phyloP scores from a whole-genome alignment of 1,140 invertebrate species.

The Hylaeus anthracinus region DNA sequence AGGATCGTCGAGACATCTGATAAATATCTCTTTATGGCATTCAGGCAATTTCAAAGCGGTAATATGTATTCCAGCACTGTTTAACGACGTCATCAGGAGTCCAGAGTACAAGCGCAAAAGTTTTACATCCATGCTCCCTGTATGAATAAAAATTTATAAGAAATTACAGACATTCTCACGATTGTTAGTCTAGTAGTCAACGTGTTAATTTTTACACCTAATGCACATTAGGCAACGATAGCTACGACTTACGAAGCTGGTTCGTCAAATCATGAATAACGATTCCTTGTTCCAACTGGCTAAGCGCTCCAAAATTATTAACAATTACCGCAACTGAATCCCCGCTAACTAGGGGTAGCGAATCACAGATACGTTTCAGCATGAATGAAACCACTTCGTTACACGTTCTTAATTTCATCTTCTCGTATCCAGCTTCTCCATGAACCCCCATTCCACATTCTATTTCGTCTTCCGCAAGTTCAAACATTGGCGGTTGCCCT shows the following conservation, averaged over 20 bases:
- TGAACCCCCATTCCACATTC: slow-evolving; percentile 93
- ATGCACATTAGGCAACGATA: too few species aligned
- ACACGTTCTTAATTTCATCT: slow-evolving; percentile 83
- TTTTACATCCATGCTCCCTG: slow-evolving; percentile 82
- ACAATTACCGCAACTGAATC: slow-evolving; percentile 86
- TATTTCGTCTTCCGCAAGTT: slow-evolving; percentile 85
- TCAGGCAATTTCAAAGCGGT: slow-evolving; percentile 84
- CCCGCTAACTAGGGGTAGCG: slow-evolving; percentile 80
- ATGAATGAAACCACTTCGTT: slow-evolving; percentile 80
- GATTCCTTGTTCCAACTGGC: slow-evolving; percentile 90
- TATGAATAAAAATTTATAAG: slow-evolving; percentile 2
- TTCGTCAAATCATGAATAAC: slow-evolving; percentile 86
- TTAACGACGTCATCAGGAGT: slow-evolving; percentile 89
- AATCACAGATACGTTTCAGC: slow-evolving; percentile 79
- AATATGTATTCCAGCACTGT: slow-evolving; percentile 91
- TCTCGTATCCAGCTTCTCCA: slow-evolving; percentile 91
- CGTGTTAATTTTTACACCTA: too few species aligned
- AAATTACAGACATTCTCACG: neutral
- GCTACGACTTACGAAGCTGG: slow-evolving; percentile 83
- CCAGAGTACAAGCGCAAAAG: slow-evolving; percentile 87
- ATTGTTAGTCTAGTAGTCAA: too few species aligned
- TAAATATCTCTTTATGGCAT: slow-evolving; percentile 77
- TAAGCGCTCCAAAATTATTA: slow-evolving; percentile 91
- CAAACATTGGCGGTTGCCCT: slow-evolving; percentile 85
- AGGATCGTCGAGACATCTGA: slow-evolving; percentile 82